Percentiles rank a stretch among this genome's conserved stretches.
These are phyloP conservation scores for Bombus waltoni DNA, from an alignment of 1,140 invertebrate species.

Conservation along the genomic window DNA sequence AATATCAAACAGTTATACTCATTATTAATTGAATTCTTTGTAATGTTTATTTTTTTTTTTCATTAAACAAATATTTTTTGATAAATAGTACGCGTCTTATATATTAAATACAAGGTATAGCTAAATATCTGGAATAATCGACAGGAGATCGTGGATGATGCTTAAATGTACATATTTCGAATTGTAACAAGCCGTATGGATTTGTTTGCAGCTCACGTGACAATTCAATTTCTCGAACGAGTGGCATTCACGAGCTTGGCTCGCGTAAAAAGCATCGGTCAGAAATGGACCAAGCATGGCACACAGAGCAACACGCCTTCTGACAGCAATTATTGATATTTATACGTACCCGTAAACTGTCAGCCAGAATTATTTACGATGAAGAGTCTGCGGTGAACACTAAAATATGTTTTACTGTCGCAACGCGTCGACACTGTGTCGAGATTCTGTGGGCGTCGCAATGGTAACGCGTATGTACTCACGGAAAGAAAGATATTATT, in stretches of 20 bases:
- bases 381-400: conserved; percentile 46
- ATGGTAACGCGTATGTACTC: not conserved
- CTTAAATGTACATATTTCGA: not conserved
- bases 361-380: conserved; percentile 63
- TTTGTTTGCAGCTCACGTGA: not conserved
- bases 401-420: conserved; percentile 64
- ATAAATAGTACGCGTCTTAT: not conserved
- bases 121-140: not conserved
- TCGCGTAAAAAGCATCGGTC: conserved; percentile 12
- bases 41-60: too few species aligned
- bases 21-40: too few species aligned
- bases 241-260: conserved; percentile 24
- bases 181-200: not conserved
- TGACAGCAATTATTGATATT: conserved; percentile 68
- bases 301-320: conserved; percentile 26
- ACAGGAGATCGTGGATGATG: too few species aligned
- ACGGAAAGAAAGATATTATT: conserved; percentile 13
- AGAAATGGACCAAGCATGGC: not conserved
- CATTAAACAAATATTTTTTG: too few species aligned
- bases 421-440: conserved; percentile 34
- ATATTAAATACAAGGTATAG: not conserved
- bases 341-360: conserved; percentile 48
- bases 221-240: conserved; percentile 28
- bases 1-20: not conserved
- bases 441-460: conserved; percentile 3